Evolutionary conservation across 2,888 invertebrate species (phyloP).

Genomic region (Ligdia adustata): DNA sequence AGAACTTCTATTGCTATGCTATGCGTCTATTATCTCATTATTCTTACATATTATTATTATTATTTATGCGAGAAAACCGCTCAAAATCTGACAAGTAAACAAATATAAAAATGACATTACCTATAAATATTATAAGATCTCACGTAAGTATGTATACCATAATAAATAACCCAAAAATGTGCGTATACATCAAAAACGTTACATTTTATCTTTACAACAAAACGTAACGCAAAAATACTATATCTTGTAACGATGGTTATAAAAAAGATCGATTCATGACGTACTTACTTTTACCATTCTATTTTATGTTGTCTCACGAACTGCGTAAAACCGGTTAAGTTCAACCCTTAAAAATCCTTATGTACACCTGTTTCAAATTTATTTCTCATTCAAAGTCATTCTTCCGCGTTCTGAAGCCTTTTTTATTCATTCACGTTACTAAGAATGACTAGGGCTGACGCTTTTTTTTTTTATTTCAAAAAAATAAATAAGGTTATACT

Average conservation of each 20-base stretch:
- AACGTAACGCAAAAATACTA: slow-evolving; percentile 35
- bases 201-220: slow-evolving; percentile 37
- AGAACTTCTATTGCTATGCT: too few species aligned
- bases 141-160: neutral
- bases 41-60: too few species aligned
- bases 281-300: slow-evolving; percentile 35
- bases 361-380: slow-evolving; percentile 73
- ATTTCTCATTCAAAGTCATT: slow-evolving; percentile 66
- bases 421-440: slow-evolving; percentile 68
- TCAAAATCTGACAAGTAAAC: too few species aligned
- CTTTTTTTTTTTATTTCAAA: neutral
- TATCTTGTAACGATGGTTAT: slow-evolving; percentile 38
- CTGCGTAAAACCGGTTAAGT: slow-evolving; percentile 51
- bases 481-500: too few species aligned
- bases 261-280: slow-evolving; percentile 42
- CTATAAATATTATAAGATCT: too few species aligned
- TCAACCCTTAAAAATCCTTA: slow-evolving; percentile 43
- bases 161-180: slow-evolving; percentile 6
- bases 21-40: too few species aligned
- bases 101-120: too few species aligned
- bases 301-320: slow-evolving; percentile 36
- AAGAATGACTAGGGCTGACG: slow-evolving; percentile 41
- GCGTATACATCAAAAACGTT: slow-evolving; percentile 13
- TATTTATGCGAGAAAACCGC: too few species aligned
- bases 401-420: slow-evolving; percentile 65